Base-by-base conservation (phyloP, 2,888 invertebrate genomes). In the Agapostemon virescens region DNA sequence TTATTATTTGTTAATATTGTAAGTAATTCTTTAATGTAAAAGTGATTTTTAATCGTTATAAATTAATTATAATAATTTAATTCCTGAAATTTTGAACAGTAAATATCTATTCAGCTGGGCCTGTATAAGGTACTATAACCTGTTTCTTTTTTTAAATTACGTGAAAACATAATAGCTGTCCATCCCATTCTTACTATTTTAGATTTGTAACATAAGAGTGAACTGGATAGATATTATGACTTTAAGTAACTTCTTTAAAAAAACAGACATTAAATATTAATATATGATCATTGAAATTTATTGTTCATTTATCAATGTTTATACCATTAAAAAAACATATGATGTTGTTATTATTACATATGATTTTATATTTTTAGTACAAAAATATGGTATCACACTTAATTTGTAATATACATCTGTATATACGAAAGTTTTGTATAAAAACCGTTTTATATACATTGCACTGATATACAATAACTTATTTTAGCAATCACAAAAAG, bases 351-450 rank as follows among this genome's bases (percentile, higher is more conserved):
- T 72, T 66, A 52, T 74, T 66, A 70, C 23, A 71, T 49, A 70
- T 63, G 63, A 42, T 36, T 23, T 69, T 55, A 26, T 26, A 33
- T 64, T 33, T 61, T 81, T 71, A 64, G 63, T 82, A 82, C n/a
- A 79, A 83, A 83, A 82, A 82, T 83, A 83, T 72, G 63, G 15
- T 66, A 30, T 72, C 33, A 49, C 42, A 69, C 63, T 69, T 52
- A 72, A 74, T 69, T 69, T 42, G 58, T 61, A 67, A 67, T 58
- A 71, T 74, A 77, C 72, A 77, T 77, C 74, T 66, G 26, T 74
- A 76, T 36, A 67, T 76, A 72, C 40, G n/a, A 82, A 72, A 5
- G 20, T 81, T 52, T 36, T 69, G 66, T 77, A 83, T 64, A 77
- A 74, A 77, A 70, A 45, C 36, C 69, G n/a, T 40, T 13, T 38